Evolutionary conservation across 2,113 vertebrate genomes (phyloP).

Genomic region (Sinocyclocheilus anshuiensis): DNA sequence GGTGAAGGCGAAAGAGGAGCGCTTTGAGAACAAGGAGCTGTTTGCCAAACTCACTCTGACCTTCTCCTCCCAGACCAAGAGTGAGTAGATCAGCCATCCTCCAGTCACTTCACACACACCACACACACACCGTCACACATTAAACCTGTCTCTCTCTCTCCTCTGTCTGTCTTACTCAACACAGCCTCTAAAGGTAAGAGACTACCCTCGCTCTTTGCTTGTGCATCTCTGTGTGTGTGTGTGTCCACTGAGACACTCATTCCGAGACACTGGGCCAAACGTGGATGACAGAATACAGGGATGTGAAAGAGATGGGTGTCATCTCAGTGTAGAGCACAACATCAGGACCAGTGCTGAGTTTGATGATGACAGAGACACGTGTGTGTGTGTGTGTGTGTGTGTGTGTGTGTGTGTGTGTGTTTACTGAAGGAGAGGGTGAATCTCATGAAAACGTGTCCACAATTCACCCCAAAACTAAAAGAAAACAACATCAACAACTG

Average conservation of each 20-base stretch:
- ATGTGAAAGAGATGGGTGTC: background rate
- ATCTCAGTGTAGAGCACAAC: conserved; percentile 6
- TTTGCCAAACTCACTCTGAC: conserved; percentile 86
- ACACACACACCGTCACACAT: conserved; percentile 20
- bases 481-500: background rate
- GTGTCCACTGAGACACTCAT: background rate
- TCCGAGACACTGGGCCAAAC: background rate
- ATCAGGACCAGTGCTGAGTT: background rate
- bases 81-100: conserved; percentile 74
- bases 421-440: background rate
- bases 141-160: conserved; percentile 19
- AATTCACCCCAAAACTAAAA: background rate
- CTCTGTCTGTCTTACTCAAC: conserved; percentile 13
- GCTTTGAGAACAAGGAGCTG: conserved; percentile 86
- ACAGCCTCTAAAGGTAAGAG: conserved; percentile 40
- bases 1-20: conserved; percentile 82
- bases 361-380: background rate
- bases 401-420: background rate
- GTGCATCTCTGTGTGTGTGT: background rate
- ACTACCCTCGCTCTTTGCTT: background rate
- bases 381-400: background rate
- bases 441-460: background rate
- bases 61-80: conserved; percentile 86
- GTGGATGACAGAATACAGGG: conserved; percentile 2
- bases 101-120: conserved; percentile 18